Percentiles rank a stretch among this genome's conserved stretches.
These are phyloP conservation scores for Trigoniulus corallinus DNA, from an alignment of 1,140 invertebrate genomes.

Conservation along the genomic window DNA sequence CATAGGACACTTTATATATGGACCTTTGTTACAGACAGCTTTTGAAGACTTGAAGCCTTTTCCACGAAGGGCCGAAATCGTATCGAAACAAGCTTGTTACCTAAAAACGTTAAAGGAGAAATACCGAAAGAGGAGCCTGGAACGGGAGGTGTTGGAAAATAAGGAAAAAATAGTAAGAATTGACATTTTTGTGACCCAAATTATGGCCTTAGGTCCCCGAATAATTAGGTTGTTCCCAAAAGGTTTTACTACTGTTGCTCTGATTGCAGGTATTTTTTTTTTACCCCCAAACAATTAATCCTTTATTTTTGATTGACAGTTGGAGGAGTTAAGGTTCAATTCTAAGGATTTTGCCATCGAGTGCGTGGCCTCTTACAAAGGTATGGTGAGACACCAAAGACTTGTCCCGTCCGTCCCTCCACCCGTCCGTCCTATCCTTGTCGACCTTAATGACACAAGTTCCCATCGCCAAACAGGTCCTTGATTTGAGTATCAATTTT, in stretches of 20 bases:
- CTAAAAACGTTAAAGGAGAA: slow-evolving; percentile 30
- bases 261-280: neutral
- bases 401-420: too few species aligned
- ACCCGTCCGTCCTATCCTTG: too few species aligned
- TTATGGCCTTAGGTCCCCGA: too few species aligned
- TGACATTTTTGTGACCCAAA: slow-evolving; percentile 1
- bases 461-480: neutral
- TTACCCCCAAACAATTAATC: neutral
- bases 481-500: neutral
- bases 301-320: neutral
- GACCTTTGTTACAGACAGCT: slow-evolving; percentile 28
- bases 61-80: slow-evolving; percentile 27
- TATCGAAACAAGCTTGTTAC: slow-evolving; percentile 29
- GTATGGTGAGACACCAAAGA: too few species aligned
- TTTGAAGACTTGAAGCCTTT: slow-evolving; percentile 34
- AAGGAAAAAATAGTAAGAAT: slow-evolving; percentile 17
- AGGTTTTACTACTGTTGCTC: too few species aligned
- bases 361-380: neutral
- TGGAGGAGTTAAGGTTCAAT: neutral
- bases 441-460: too few species aligned
- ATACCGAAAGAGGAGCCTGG: slow-evolving; percentile 23
- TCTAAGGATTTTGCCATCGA: neutral
- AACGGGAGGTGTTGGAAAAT: slow-evolving; percentile 21
- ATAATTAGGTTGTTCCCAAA: too few species aligned
- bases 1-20: too few species aligned